A percentile compares a stretch with the other conserved stretches of the same genome.
These are phyloP conservation scores for Microcebus ravelobensis DNA, from an alignment of 2,113 vertebrate genomes.

Conservation along the genomic window DNA sequence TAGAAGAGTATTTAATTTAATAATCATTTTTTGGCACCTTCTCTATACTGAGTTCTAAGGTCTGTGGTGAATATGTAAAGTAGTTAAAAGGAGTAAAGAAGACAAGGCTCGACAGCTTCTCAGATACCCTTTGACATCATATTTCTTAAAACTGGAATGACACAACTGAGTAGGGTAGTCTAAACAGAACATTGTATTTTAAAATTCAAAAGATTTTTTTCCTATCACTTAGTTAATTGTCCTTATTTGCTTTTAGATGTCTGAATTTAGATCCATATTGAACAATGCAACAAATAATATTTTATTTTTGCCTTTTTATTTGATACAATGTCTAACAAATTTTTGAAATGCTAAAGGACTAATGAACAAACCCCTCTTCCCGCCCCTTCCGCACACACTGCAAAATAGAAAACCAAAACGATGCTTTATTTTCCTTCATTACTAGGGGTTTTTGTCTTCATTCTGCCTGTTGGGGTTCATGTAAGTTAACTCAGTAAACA, in stretches of 20 bases:
- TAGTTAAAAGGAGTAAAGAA: neutral
- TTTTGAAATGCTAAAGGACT: neutral
- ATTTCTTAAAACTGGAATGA: neutral
- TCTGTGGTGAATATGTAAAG: neutral
- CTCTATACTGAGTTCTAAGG: neutral
- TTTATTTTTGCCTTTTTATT: constrained; percentile 8
- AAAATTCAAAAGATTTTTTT: neutral
- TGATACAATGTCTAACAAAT: neutral
- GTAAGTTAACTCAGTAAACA: neutral
- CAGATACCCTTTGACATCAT: neutral
- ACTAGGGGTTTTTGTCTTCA: neutral
- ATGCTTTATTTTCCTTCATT: neutral
- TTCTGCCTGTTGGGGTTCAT: neutral
- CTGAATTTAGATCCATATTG: neutral
- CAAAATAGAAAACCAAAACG: neutral
- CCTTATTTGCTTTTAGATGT: neutral
- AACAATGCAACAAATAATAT: neutral
- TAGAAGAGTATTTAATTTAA: neutral
- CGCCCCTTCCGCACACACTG: too few species aligned
- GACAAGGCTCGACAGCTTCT: neutral
- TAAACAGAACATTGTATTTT: neutral
- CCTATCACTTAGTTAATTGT: neutral
- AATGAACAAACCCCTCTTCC: neutral
- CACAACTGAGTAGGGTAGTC: neutral
- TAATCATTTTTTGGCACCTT: neutral